Conservation (phyloP, 2,888 invertebrate genomes). For the Drosophila nigritarsus region DNA sequence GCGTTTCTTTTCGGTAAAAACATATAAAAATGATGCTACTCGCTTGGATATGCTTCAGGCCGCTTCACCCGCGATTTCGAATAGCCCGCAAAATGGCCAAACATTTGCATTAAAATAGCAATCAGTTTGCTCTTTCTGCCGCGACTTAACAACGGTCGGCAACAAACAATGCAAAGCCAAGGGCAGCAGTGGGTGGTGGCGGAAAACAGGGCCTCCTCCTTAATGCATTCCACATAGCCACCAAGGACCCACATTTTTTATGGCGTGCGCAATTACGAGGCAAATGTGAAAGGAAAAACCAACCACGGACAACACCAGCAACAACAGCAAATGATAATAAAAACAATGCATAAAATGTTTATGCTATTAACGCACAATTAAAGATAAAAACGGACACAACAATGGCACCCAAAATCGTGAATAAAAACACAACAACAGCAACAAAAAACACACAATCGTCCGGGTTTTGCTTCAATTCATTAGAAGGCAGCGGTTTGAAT, state of each 20-base stretch:
- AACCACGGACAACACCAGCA: background rate
- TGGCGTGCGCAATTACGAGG: conserved; percentile 46
- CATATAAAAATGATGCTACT: background rate
- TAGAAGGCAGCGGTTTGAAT: conserved; percentile 49
- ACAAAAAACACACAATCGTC: conserved; percentile 42
- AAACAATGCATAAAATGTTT: conserved; percentile 67
- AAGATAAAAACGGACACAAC: conserved; percentile 68
- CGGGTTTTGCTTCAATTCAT: conserved; percentile 65
- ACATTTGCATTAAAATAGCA: conserved; percentile 33
- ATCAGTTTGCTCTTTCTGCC: conserved; percentile 17
- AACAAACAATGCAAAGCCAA: conserved; percentile 36
- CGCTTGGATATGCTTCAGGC: background rate
- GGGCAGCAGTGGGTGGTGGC: conserved; percentile 10
- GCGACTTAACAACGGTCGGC: conserved; percentile 3
- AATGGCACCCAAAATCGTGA: conserved; percentile 14
- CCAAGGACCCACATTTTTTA: conserved; percentile 66
- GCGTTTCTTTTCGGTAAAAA: background rate
- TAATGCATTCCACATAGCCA: conserved; percentile 68
- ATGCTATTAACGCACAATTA: conserved; percentile 79
- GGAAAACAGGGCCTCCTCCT: conserved; percentile 12
- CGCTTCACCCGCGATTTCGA: conserved; percentile 3
- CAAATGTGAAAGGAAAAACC: background rate
- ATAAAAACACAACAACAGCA: background rate
- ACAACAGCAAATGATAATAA: conserved; percentile 23
- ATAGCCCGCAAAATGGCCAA: conserved; percentile 37